A percentile compares a stretch with the other conserved stretches of the same genome.
Evolutionary conservation across 1,140 invertebrate species (phyloP).

Genomic region (Lucilia sericata): DNA sequence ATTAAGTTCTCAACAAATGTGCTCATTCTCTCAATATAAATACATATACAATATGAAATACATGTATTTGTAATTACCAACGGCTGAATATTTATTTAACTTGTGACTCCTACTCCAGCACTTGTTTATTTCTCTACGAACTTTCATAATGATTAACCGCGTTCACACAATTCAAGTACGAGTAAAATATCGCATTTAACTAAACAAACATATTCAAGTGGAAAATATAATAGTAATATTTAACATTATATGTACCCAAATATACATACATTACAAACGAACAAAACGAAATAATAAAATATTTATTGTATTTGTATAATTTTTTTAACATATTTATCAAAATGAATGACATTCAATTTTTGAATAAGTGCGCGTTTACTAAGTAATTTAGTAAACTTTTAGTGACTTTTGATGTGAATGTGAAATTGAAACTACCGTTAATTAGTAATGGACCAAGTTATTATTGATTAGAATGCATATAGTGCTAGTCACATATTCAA

Average conservation of each 20-base stretch:
- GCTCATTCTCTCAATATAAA: background rate
- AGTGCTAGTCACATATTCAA: background rate
- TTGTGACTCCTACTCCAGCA: background rate
- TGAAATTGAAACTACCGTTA: background rate
- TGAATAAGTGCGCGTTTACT: background rate
- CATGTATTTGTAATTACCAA: background rate
- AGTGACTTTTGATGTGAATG: background rate
- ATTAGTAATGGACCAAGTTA: background rate
- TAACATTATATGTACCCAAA: background rate
- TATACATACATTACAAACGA: background rate
- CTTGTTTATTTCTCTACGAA: background rate
- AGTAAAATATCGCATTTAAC: conserved; percentile 11
- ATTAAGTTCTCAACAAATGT: background rate
- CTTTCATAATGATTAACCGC: background rate
- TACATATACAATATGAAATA: background rate
- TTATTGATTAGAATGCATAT: background rate
- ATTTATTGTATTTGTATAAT: background rate
- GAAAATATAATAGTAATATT: background rate
- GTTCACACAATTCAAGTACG: conserved; percentile 23
- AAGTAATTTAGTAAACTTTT: background rate
- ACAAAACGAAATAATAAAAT: background rate
- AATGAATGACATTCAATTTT: background rate
- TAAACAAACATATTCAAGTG: background rate
- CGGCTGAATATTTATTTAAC: background rate
- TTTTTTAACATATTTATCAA: background rate